Conservation (phyloP, 2,113 vertebrate species). For the Poeciliopsis retropinna region DNA sequence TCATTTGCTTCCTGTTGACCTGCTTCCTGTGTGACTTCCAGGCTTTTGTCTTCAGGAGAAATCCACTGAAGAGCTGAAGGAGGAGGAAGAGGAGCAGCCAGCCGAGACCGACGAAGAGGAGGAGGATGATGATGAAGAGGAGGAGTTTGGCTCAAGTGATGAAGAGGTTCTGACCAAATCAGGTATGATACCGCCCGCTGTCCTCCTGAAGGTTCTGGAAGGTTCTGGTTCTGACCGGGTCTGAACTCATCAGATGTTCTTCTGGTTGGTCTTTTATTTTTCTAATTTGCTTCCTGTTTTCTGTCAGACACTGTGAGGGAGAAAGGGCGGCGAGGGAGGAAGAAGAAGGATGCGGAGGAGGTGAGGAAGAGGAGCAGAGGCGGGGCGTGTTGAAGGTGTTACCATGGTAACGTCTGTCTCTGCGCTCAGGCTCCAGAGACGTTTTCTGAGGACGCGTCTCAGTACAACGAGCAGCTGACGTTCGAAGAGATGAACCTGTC, state of each 20-base stretch:
- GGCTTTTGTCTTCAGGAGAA: slow-evolving; percentile 79
- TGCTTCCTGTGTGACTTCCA: background rate
- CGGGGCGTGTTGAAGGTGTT: background rate
- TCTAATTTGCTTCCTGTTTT: slow-evolving; percentile 1
- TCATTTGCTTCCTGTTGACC: too few relatives aligned
- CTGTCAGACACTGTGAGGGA: slow-evolving; percentile 87
- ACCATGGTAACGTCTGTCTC: slow-evolving; percentile 12
- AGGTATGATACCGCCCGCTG: slow-evolving; percentile 78
- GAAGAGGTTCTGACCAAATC: slow-evolving; percentile 89
- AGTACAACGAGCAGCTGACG: slow-evolving; percentile 87
- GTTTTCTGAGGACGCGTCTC: slow-evolving; percentile 92
- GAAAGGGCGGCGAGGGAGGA: slow-evolving; percentile 81
- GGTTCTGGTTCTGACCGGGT: background rate
- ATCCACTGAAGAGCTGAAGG: slow-evolving; percentile 35
- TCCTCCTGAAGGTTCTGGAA: background rate
- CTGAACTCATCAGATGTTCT: background rate
- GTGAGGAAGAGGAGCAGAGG: slow-evolving; percentile 39
- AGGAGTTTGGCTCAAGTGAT: slow-evolving; percentile 85
- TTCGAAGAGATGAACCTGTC: slow-evolving; percentile 98
- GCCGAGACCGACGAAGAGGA: slow-evolving; percentile 61
- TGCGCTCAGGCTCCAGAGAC: slow-evolving; percentile 76
- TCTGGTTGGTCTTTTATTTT: background rate
- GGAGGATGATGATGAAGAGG: slow-evolving; percentile 62
- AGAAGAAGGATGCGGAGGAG: slow-evolving; percentile 70
- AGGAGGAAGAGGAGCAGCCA: slow-evolving; percentile 53